Base-by-base conservation (phyloP, 1,140 invertebrate genomes). In the Drosophila pallidifrons region DNA sequence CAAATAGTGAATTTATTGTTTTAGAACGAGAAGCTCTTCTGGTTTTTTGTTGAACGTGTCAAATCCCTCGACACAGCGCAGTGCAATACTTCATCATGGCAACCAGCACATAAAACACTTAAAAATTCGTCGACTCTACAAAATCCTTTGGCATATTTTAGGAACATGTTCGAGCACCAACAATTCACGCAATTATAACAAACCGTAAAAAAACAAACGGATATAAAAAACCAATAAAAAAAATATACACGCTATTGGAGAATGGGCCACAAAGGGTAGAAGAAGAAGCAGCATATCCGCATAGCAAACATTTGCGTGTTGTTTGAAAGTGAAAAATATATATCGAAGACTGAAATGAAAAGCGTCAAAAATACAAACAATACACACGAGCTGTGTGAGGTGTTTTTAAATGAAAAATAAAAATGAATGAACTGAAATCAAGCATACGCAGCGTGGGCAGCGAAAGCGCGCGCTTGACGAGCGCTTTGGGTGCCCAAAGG, bases 91-190 rank as follows among this genome's bases (percentile, higher is more conserved):
- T 7, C 55, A 74, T 67, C 49, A 41, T 41, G 35, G 10, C 15
- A 57, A 71, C 38, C 43, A 49, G 32, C 43, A 16, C 51, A 64
- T 55, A 71, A 71, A 71, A 20, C 46, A 68, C 65, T 68, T 49
- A 6, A 72, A 58, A 43, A 35, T 58, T 25, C 46, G 61, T 16
- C 15, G 13, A 10, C 43, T 13, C 11, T 45, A 25, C 13, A 74
- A 74, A 25, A 74, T 68, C 65, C 65, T 60, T 61, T 69, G 49
- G 65, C 47, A 61, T 73, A 73, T 68, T 73, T 60, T 52, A 45
- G 35, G 47, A 54, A 32, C 64, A 51, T 59, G 16, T 32, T 54
- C 52, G 20, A 25, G 20, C 20, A 67, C 16, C 70, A 41, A 15
- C 63, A 65, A 65, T 49, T 13, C 61, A 11, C 30, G 69, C 70